Evolutionary conservation across 2,888 invertebrate species (phyloP).

Genomic region (Heliothis peltigera): DNA sequence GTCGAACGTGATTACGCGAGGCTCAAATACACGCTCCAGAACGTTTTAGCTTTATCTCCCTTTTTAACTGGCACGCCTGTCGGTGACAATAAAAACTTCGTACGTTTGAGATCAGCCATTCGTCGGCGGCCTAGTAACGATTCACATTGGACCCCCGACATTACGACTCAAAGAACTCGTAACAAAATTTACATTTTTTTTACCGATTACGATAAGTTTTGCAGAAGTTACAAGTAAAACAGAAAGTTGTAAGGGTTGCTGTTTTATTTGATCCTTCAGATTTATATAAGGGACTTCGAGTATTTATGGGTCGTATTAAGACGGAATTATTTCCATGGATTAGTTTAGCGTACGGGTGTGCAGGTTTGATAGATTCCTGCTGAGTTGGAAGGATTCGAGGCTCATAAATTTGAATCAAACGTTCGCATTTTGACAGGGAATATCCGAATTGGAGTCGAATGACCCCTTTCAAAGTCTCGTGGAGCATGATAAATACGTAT

Average conservation of each 20-base stretch:
- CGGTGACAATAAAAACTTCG: conserved; percentile 65
- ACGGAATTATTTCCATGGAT: conserved; percentile 65
- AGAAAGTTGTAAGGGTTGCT: conserved; percentile 60
- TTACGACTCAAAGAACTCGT: conserved; percentile 64
- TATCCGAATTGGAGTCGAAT: conserved; percentile 57
- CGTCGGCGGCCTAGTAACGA: conserved; percentile 56
- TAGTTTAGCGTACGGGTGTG: conserved; percentile 58
- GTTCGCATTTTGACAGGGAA: conserved; percentile 69
- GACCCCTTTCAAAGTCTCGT: conserved; percentile 74
- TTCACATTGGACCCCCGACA: conserved; percentile 59
- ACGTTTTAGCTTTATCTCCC: conserved; percentile 56
- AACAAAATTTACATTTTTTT: conserved; percentile 73
- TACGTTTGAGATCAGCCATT: conserved; percentile 64
- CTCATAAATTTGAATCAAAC: conserved; percentile 75
- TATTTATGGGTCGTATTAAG: conserved; percentile 69
- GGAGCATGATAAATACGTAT: conserved; percentile 49
- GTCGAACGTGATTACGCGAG: conserved; percentile 51
- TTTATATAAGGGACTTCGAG: conserved; percentile 55
- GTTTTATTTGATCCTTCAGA: conserved; percentile 59
- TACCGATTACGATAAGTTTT: conserved; percentile 56
- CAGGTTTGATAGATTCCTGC: conserved; percentile 56
- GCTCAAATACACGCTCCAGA: conserved; percentile 35
- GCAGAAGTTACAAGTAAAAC: conserved; percentile 63
- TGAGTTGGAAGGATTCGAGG: conserved; percentile 65
- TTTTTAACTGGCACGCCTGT: conserved; percentile 62